Percentiles rank a stretch among this genome's conserved stretches.
phyloP scores from a whole-genome alignment of 92 coral and sea anemone species.

The Heliopora coerulea region DNA sequence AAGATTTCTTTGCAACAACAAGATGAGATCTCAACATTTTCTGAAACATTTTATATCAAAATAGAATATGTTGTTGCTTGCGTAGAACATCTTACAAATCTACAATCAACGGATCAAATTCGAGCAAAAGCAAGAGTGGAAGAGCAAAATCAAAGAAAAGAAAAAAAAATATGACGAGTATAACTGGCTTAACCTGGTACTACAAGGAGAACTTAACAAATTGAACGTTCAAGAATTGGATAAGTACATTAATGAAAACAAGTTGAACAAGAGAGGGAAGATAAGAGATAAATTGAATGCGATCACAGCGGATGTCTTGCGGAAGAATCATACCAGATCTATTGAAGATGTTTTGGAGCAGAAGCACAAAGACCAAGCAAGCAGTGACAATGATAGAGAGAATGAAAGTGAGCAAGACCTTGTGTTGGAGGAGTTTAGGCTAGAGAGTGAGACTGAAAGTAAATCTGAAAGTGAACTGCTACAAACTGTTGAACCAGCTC shows the following conservation, averaged over 20 bases:
- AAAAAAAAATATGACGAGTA: conserved; percentile 51
- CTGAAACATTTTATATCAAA: conserved; percentile 39
- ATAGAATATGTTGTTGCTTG: conserved; percentile 39
- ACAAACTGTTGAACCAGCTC: conserved; percentile 31
- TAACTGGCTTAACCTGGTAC: conserved; percentile 62
- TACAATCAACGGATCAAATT: conserved; percentile 30
- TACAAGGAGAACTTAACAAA: conserved; percentile 51
- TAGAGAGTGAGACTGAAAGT: conserved; percentile 22
- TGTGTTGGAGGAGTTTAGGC: conserved; percentile 30
- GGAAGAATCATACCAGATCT: not conserved
- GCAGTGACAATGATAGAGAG: too few relatives aligned
- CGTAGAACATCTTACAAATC: conserved; percentile 40
- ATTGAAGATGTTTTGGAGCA: conserved; percentile 22
- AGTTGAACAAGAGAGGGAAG: conserved; percentile 45
- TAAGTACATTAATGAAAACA: conserved; percentile 53
- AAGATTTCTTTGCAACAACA: conserved; percentile 38
- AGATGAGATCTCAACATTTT: conserved; percentile 41
- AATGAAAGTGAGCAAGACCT: conserved; percentile 16
- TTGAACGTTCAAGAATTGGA: conserved; percentile 49
- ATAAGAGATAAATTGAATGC: conserved; percentile 22
- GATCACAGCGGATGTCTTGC: conserved; percentile 14
- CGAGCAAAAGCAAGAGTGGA: conserved; percentile 35
- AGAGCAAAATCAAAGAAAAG: too few relatives aligned
- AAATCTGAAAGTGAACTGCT: conserved; percentile 22
- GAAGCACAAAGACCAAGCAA: conserved; percentile 13